Evolutionary conservation across 2,888 invertebrate species (phyloP).

Genomic region (Zonitis immaculata): DNA sequence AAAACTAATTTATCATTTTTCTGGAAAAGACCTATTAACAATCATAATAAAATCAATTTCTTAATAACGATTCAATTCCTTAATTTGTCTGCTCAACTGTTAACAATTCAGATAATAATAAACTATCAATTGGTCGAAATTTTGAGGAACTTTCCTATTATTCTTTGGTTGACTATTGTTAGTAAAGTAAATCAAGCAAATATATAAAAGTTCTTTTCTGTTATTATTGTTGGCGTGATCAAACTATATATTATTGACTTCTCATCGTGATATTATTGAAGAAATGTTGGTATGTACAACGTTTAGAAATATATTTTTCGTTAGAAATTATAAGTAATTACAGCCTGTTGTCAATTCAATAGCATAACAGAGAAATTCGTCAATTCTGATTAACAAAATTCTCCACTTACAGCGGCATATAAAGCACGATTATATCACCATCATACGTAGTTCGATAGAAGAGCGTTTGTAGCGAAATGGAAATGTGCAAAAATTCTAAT

Average conservation of each 20-base stretch:
- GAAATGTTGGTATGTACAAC: background rate
- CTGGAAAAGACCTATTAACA: background rate
- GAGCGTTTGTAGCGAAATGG: too few species aligned
- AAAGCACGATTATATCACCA: too few species aligned
- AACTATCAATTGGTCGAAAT: background rate
- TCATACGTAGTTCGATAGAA: too few species aligned
- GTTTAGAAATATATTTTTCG: background rate
- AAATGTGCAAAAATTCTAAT: too few species aligned
- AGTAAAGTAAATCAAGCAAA: background rate
- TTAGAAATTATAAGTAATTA: background rate
- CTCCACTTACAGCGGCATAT: too few species aligned
- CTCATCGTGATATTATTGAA: background rate
- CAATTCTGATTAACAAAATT: too few species aligned
- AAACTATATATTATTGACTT: background rate
- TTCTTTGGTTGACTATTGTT: background rate
- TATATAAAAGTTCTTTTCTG: background rate
- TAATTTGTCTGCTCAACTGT: slow-evolving; percentile 11
- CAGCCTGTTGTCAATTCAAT: background rate
- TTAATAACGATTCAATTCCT: slow-evolving; percentile 7
- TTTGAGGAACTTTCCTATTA: background rate
- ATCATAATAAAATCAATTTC: slow-evolving; percentile 1
- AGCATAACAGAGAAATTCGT: background rate
- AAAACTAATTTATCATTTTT: background rate
- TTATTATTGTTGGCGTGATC: background rate
- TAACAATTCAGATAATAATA: slow-evolving; percentile 1